phyloP scores from a whole-genome alignment of 2,888 invertebrate species.

The Cosmopolites sordidus region DNA sequence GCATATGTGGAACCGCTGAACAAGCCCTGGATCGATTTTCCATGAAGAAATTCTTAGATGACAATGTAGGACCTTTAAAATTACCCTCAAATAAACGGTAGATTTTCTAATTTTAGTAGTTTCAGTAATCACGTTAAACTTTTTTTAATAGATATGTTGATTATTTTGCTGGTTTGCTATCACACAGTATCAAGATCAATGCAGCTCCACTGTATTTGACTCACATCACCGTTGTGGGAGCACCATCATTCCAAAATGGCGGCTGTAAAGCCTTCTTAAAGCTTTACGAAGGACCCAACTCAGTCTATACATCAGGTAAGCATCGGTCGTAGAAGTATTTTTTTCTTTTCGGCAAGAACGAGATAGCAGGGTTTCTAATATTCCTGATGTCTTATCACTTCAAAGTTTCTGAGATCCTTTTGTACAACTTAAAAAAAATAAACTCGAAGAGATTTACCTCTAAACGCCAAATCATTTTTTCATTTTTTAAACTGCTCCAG shows the following conservation, averaged over 20 bases:
- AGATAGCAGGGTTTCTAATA: no score
- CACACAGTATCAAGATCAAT: slow-evolving; percentile 85
- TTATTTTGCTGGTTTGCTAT: slow-evolving; percentile 86
- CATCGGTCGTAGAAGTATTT: not conserved
- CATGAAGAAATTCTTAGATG: slow-evolving; percentile 86
- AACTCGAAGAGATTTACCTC: no score
- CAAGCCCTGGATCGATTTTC: slow-evolving; percentile 88
- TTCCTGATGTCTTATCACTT: no score
- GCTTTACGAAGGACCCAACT: slow-evolving; percentile 87
- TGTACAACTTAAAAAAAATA: no score
- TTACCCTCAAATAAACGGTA: slow-evolving; percentile 74
- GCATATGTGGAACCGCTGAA: slow-evolving; percentile 80
- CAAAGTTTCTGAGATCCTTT: no score
- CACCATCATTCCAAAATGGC: slow-evolving; percentile 64
- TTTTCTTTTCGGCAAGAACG: no score
- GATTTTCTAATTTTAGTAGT: not conserved
- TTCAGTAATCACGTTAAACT: not conserved
- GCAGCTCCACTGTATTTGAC: slow-evolving; percentile 81
- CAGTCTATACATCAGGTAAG: slow-evolving; percentile 79
- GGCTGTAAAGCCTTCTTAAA: slow-evolving; percentile 73
- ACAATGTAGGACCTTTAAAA: slow-evolving; percentile 66
- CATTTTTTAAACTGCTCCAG: no score
- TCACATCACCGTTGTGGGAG: slow-evolving; percentile 79
- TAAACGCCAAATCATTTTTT: no score
- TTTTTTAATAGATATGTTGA: slow-evolving; percentile 72